Evolutionary conservation across 2,797 vertebrate species (phyloP).

Genomic region (Rhadinocentrus ornatus): DNA sequence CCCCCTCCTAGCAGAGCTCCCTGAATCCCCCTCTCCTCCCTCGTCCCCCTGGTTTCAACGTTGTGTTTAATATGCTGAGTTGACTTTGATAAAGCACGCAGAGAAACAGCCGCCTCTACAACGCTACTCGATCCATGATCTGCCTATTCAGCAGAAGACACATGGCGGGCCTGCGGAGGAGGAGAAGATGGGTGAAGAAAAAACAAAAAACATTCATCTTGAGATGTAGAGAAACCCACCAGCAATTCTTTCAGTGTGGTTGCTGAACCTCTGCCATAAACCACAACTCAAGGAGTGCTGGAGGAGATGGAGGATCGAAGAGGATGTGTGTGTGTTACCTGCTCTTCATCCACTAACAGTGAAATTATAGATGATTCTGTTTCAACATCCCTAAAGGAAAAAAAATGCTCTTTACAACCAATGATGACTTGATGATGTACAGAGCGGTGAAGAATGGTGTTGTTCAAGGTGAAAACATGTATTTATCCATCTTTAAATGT

Average conservation of each 20-base stretch:
- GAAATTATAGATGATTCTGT: background rate
- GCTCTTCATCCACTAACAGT: background rate
- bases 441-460: too few species aligned
- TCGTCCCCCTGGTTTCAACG: conserved; percentile 40
- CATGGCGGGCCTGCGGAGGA: conserved; percentile 41
- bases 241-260: conserved; percentile 1
- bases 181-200: background rate
- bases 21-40: conserved; percentile 21
- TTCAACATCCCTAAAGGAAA: background rate
- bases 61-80: conserved; percentile 63
- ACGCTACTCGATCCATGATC: conserved; percentile 61
- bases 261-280: conserved; percentile 14
- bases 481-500: too few species aligned
- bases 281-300: conserved; percentile 18
- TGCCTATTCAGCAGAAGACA: conserved; percentile 74
- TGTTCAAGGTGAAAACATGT: too few species aligned
- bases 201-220: background rate
- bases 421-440: too few species aligned
- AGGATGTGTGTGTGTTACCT: background rate
- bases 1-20: conserved; percentile 17
- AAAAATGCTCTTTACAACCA: too few species aligned
- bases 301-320: background rate
- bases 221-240: conserved; percentile 3
- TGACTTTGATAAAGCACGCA: conserved; percentile 77
- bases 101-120: conserved; percentile 61